Conservation (phyloP, 2,113 vertebrate species). For the Cavia porcellus region DNA sequence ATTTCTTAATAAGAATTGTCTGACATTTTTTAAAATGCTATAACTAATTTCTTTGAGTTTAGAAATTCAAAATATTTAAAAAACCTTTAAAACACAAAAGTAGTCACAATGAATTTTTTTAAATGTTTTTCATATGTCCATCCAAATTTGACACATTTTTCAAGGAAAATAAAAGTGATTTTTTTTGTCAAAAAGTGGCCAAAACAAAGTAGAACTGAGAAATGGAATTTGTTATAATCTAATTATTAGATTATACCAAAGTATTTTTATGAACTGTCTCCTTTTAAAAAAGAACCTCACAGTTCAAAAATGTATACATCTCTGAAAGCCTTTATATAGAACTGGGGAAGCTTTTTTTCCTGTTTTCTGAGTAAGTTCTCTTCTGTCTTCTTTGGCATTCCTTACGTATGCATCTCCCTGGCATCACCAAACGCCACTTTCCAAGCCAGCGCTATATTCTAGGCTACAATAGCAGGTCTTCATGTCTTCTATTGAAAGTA, state of each 20-base stretch:
- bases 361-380: background rate
- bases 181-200: background rate
- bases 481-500: conserved; percentile 6
- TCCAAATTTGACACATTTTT: background rate
- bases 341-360: background rate
- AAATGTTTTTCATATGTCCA: background rate
- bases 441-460: background rate
- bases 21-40: background rate
- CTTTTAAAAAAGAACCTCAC: background rate
- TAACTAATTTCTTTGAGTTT: background rate
- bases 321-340: conserved; percentile 34
- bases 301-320: background rate
- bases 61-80: conserved; percentile 5
- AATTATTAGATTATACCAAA: conserved; percentile 21
- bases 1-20: background rate
- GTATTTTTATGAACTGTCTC: conserved; percentile 3
- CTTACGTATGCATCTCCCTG: background rate
- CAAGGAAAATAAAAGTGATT: background rate
- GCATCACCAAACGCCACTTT: background rate
- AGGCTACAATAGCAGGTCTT: conserved; percentile 29
- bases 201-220: conserved; percentile 18
- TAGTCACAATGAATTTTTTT: background rate
- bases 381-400: background rate
- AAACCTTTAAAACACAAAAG: background rate
- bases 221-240: background rate